phyloP scores from a whole-genome alignment of 2,113 vertebrate genomes.

The Progne subis region DNA sequence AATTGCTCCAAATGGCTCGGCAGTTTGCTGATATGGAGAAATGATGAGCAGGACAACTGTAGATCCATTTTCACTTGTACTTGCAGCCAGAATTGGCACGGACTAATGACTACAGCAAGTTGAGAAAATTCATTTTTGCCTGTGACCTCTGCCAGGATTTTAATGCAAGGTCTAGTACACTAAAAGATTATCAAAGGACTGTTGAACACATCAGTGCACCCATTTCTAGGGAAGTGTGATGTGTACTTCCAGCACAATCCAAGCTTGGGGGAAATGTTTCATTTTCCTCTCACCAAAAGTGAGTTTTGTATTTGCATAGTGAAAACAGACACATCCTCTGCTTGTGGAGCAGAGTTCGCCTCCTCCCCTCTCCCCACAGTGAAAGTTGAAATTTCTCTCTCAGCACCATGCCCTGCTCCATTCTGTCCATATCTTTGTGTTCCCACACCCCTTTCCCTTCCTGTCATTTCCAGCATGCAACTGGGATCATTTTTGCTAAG shows the following conservation, averaged over 20 bases:
- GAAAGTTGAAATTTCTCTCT: constrained; percentile 28
- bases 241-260: background rate
- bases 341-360: background rate
- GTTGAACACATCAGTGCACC: background rate
- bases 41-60: constrained; percentile 3
- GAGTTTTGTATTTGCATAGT: background rate
- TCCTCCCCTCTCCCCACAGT: background rate
- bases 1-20: constrained; percentile 3
- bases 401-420: background rate
- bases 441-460: constrained; percentile 21
- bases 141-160: constrained; percentile 47
- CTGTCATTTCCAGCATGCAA: constrained; percentile 47
- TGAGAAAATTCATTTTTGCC: constrained; percentile 26
- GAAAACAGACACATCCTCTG: background rate
- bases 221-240: background rate
- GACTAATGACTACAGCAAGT: background rate
- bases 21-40: constrained; percentile 33
- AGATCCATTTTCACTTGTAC: constrained; percentile 31
- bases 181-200: background rate
- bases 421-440: background rate
- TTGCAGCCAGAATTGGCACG: constrained; percentile 5
- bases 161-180: background rate
- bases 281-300: background rate
- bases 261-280: constrained; percentile 1
- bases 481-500: background rate